Base-by-base conservation (phyloP, 2,888 invertebrate genomes). In the Zaprionus bogoriensis region DNA sequence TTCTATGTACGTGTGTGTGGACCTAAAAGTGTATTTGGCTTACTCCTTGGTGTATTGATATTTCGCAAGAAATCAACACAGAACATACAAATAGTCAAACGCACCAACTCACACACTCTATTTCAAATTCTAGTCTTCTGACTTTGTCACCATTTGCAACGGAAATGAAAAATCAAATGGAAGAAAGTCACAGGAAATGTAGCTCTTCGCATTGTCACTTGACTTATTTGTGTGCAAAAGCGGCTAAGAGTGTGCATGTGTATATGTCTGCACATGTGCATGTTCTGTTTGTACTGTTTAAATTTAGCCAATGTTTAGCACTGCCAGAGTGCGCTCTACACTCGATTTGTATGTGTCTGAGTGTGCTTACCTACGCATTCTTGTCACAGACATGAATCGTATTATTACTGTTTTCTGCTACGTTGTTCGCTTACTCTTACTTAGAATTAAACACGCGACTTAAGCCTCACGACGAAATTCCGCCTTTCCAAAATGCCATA, bases 111-210 rank as follows among this genome's bases (percentile, higher is more conserved):
- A 57, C 45, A 67, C 53, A 52, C 45, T 32, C 14, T 51, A 50
- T 67, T 45, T 58, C 53, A 67, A 58, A 62, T 50, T 44, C 55
- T 53, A 57, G 53, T 67, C 41, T 30, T 53, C 59, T 52, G 53
- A 83, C 74, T 73, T 82, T 83, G 81, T 80, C 84, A 88, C 81
- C 82, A 87, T 82, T 89, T 88, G 82, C 88, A 86, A 67, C 87
- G 89, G 89, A 89, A 88, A 89, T 88, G 89, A 88, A 89, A 89
- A 88, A 89, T 88, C 89, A 89, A 89, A 88, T 89, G 84, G 89
- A 84, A 88, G 87, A 83, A 79, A 87, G 77, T 72, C 71, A 87
- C 81, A 81, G 77, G 78, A 87, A 80, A 79, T 79, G 84, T 83
- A 65, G 79, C 87, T 80, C 67, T 80, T 66, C 69, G 72, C 60